Percentiles rank a stretch among this genome's conserved stretches.
phyloP scores from a whole-genome alignment of 2,888 invertebrate species.

The Drosophila lutescens region DNA sequence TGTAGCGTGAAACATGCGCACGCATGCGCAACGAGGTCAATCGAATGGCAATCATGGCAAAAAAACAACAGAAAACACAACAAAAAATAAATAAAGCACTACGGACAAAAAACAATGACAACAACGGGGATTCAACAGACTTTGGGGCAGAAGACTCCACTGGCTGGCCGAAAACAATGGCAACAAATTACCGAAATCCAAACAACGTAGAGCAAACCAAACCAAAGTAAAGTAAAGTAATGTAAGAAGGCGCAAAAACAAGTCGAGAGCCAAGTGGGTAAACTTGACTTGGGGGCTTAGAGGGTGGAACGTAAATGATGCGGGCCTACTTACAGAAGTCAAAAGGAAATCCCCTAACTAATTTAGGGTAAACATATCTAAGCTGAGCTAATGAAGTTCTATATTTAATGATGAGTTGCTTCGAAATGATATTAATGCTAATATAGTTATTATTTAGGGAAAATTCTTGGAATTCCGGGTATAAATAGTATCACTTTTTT shows the following conservation, averaged over 20 bases:
- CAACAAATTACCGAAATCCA: constrained; percentile 34
- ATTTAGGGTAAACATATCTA: not conserved
- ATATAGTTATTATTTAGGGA: too few species aligned
- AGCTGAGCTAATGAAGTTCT: not conserved
- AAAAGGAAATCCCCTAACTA: not conserved
- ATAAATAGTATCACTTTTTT: too few species aligned
- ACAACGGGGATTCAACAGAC: constrained; percentile 45
- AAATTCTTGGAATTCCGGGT: too few species aligned
- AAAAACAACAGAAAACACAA: not conserved
- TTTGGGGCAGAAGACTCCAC: constrained; percentile 31
- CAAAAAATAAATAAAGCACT: constrained; percentile 28
- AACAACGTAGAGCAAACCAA: constrained; percentile 24
- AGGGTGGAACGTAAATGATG: not conserved
- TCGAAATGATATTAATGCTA: not conserved
- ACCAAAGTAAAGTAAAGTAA: constrained; percentile 11
- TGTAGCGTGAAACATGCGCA: constrained; percentile 79
- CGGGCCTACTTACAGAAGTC: constrained; percentile 4
- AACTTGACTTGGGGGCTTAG: not conserved
- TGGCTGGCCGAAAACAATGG: constrained; percentile 33
- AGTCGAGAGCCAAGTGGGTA: constrained; percentile 1
- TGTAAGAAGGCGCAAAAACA: constrained; percentile 8
- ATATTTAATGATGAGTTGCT: not conserved
- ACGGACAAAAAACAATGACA: constrained; percentile 44
- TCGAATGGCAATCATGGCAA: constrained; percentile 73
- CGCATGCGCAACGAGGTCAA: constrained; percentile 81